A percentile compares a stretch with the other conserved stretches of the same genome.
Evolutionary conservation across 2,888 invertebrate genomes (phyloP).

Genomic region (Panzeria rudis): DNA sequence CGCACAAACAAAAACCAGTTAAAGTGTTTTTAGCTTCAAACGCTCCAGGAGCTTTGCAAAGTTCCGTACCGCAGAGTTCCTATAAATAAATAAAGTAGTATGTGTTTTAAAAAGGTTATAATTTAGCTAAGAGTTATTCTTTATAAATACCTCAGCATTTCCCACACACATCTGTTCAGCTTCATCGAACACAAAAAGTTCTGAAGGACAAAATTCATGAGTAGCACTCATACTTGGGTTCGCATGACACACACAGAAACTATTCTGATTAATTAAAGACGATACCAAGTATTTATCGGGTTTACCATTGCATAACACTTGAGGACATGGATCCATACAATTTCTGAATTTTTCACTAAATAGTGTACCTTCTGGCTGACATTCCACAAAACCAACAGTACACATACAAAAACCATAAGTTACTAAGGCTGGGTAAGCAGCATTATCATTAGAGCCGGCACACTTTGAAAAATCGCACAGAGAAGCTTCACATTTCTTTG

Average conservation of each 20-base stretch:
- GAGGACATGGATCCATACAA: slow-evolving; percentile 27
- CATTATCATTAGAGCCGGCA: background rate
- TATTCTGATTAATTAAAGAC: slow-evolving; percentile 54
- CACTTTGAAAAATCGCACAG: slow-evolving; percentile 76
- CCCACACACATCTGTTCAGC: slow-evolving; percentile 58
- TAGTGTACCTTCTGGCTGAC: slow-evolving; percentile 56
- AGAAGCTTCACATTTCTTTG: background rate
- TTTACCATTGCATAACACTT: slow-evolving; percentile 29
- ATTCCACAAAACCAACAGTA: slow-evolving; percentile 66
- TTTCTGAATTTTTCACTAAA: slow-evolving; percentile 46
- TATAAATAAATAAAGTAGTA: background rate
- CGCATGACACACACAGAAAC: slow-evolving; percentile 77
- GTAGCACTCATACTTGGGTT: slow-evolving; percentile 39
- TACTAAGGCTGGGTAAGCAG: slow-evolving; percentile 72
- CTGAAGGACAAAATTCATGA: slow-evolving; percentile 69
- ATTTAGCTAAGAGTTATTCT: background rate
- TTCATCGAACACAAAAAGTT: slow-evolving; percentile 68
- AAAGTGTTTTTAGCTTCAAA: slow-evolving; percentile 27
- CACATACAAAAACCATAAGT: slow-evolving; percentile 77
- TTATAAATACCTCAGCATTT: slow-evolving; percentile 71
- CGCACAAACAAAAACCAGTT: slow-evolving; percentile 12
- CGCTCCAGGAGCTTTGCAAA: slow-evolving; percentile 8
- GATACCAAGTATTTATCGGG: slow-evolving; percentile 56
- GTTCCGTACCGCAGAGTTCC: slow-evolving; percentile 64
- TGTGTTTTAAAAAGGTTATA: background rate